Percentiles rank a stretch among this genome's conserved stretches.
Conservation (phyloP, 2,113 vertebrate species). For the Meleagris gallopavo region DNA sequence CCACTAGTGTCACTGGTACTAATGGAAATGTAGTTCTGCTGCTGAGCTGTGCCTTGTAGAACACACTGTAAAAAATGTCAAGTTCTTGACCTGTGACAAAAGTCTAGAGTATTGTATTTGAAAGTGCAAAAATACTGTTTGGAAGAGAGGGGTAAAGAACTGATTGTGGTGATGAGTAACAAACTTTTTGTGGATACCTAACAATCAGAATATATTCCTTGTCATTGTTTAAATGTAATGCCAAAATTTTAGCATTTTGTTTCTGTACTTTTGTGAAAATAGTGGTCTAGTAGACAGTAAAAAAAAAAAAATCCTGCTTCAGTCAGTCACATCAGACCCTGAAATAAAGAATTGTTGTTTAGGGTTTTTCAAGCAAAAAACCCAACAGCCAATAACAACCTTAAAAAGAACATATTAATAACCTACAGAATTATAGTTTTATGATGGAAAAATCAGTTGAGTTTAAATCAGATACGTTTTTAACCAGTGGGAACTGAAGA, state of each 20-base stretch:
- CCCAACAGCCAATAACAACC: neutral
- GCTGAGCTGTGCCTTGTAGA: constrained; percentile 60
- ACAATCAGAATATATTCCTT: neutral
- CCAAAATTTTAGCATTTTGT: neutral
- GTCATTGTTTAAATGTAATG: neutral
- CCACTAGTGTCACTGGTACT: constrained; percentile 42
- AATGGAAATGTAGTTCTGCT: constrained; percentile 50
- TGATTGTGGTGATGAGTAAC: neutral
- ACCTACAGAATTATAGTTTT: neutral
- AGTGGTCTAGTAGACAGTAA: neutral
- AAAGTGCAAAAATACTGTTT: neutral
- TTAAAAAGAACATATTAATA: neutral
- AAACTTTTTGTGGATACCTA: neutral
- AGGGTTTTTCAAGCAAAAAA: constrained; percentile 13
- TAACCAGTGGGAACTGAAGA: neutral
- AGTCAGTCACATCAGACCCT: neutral
- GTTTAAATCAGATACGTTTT: neutral
- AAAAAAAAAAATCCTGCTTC: neutral
- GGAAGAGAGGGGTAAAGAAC: neutral
- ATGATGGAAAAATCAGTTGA: neutral
- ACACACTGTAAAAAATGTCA: constrained; percentile 47
- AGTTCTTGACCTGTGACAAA: constrained; percentile 39
- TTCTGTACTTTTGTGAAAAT: constrained; percentile 6
- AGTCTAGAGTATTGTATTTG: neutral
- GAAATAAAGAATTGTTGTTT: neutral